Evolutionary conservation across 2,888 invertebrate species (phyloP), one percentile per base, ranked within the genome.

Genomic region (Tetranychus piercei): DNA sequence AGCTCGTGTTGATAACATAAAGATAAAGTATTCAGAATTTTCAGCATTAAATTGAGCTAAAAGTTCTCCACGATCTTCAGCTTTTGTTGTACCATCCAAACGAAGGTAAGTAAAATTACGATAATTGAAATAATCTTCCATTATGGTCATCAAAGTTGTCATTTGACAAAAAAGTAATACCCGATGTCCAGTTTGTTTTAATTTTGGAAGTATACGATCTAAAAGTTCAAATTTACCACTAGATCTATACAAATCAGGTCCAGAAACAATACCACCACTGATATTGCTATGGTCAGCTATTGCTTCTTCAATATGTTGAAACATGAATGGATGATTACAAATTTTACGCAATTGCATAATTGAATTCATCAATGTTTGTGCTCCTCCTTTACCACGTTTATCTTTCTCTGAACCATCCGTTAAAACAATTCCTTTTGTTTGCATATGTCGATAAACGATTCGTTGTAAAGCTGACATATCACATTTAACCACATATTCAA

Each of bases 241-340:
- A 0, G 91, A 90, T 75, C 99, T 87, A 84, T 88, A 97, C 74
- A 99, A 85, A 82, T 96, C 95, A 7, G 93, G 91, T 66, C 77
- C 78, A 76, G 76, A 18, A 22, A 65, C 76, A 55, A 73, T 75
- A 1, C 94, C 94, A 71, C 72, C 69, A 23, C 11, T 55, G 15
- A 9, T n/a, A n/a, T 22, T 15, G 74, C 91, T 86, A 81, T 94
- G 92, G 81, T 94, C 94, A 81, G 93, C 91, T 83, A 93, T 93
- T 81, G 94, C 94, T 83, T 96, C 94, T 84, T 99, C 99, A 80
- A 99, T 94, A 81, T 92, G 92, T 82, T 91, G 92, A 86, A 99
- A 99, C 92, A 99, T 96, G 85, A 99, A 99, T 1, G 99, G 99
- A 86, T 99, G 99, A 85, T 99, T 99, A 85, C 97, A 99, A 71